phyloP scores from a whole-genome alignment of 2,888 invertebrate species.

The Pterobdella sp. region DNA sequence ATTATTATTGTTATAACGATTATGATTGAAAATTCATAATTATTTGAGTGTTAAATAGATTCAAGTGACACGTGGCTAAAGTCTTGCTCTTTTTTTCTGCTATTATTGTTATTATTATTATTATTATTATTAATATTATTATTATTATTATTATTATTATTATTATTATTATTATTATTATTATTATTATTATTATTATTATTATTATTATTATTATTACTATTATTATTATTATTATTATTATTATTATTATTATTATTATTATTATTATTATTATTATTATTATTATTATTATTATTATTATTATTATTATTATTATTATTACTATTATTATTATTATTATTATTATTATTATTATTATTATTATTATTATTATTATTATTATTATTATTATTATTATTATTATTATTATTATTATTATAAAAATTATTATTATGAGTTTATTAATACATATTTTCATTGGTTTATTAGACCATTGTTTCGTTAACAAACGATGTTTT shows the following conservation, averaged over 20 bases:
- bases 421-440: not conserved
- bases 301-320: conserved; percentile 18
- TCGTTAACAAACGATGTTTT: too few relatives aligned
- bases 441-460: too few relatives aligned
- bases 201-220: conserved; percentile 1
- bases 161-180: conserved; percentile 18
- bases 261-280: conserved; percentile 18
- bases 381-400: conserved; percentile 17
- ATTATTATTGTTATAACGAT: not conserved
- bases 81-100: not conserved
- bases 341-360: conserved; percentile 20
- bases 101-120: conserved; percentile 9
- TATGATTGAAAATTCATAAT: not conserved
- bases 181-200: conserved; percentile 1
- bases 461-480: too few relatives aligned
- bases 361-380: conserved; percentile 17
- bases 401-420: conserved; percentile 8
- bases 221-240: conserved; percentile 16
- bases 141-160: conserved; percentile 18
- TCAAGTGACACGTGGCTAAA: not conserved
- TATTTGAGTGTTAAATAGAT: not conserved
- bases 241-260: conserved; percentile 17
- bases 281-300: conserved; percentile 20
- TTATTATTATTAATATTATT: conserved; percentile 10
- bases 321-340: conserved; percentile 16